phyloP scores from a whole-genome alignment of 2,797 vertebrate genomes.

The Dromococcyx pavoninus region DNA sequence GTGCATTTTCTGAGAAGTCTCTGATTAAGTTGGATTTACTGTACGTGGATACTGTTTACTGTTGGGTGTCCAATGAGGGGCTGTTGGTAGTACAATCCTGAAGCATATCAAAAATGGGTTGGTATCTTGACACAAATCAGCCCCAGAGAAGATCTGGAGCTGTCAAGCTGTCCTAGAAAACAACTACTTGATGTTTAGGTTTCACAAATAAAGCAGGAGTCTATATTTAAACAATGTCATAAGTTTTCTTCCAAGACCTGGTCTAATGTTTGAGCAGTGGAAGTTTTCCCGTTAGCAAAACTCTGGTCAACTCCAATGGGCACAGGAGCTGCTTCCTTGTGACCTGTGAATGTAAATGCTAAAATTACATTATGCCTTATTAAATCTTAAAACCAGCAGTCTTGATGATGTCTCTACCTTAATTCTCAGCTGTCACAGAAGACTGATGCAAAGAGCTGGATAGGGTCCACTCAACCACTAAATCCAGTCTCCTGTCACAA shows the following conservation, averaged over 20 bases:
- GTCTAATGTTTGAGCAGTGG: neutral
- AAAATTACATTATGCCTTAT: neutral
- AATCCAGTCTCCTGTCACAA: neutral
- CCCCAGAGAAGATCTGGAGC: neutral
- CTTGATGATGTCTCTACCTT: neutral
- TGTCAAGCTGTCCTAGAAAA: neutral
- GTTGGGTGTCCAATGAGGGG: accelerated
- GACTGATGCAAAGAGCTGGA: neutral
- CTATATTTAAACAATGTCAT: neutral
- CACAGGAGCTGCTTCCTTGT: neutral
- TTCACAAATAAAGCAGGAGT: neutral
- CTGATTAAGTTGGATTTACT: neutral
- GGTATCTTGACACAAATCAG: neutral
- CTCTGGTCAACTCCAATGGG: neutral
- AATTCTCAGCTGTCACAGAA: neutral
- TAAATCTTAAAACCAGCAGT: neutral
- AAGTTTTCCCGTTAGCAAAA: conserved; percentile 15
- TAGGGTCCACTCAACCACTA: neutral
- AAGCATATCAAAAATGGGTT: neutral
- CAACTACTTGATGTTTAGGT: neutral
- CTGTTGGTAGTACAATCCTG: neutral
- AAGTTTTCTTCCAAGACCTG: neutral
- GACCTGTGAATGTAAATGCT: neutral
- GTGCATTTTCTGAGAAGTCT: conserved; percentile 1
- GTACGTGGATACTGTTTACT: neutral